Percentiles rank a stretch among this genome's conserved stretches.
Conservation (phyloP, 2,113 vertebrate species). For the Centropus bengalensis region DNA sequence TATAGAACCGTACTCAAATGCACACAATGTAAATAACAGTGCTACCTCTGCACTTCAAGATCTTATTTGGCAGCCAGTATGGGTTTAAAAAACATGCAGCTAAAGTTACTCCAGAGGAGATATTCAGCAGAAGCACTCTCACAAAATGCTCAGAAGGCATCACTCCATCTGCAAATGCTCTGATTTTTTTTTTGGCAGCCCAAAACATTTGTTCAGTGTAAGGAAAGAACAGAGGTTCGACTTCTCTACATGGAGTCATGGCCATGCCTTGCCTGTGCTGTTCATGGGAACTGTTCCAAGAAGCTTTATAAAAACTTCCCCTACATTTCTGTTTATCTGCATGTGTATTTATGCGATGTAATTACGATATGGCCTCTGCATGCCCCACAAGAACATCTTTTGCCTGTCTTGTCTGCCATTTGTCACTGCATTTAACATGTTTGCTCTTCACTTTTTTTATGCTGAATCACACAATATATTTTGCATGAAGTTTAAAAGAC, state of each 20-base stretch:
- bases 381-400: not conserved
- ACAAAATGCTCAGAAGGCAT: not conserved
- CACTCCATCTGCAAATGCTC: not conserved
- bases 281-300: not conserved
- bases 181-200: not conserved
- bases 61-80: not conserved
- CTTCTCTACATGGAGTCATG: not conserved
- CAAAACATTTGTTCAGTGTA: not conserved
- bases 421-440: not conserved
- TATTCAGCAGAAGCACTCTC: not conserved
- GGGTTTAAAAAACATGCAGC: not conserved
- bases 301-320: not conserved
- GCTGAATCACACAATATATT: not conserved
- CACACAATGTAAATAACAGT: not conserved
- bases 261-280: not conserved
- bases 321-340: not conserved
- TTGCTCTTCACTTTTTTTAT: not conserved
- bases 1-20: not conserved
- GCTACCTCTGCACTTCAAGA: not conserved
- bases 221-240: not conserved
- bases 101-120: not conserved
- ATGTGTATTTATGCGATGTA: not conserved
- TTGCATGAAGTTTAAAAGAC: not conserved
- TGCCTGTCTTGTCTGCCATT: not conserved
- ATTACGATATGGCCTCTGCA: not conserved